Percentiles rank a stretch among this genome's conserved stretches.
Conservation (phyloP, 2,888 invertebrate species). For the Caprella mutica region DNA sequence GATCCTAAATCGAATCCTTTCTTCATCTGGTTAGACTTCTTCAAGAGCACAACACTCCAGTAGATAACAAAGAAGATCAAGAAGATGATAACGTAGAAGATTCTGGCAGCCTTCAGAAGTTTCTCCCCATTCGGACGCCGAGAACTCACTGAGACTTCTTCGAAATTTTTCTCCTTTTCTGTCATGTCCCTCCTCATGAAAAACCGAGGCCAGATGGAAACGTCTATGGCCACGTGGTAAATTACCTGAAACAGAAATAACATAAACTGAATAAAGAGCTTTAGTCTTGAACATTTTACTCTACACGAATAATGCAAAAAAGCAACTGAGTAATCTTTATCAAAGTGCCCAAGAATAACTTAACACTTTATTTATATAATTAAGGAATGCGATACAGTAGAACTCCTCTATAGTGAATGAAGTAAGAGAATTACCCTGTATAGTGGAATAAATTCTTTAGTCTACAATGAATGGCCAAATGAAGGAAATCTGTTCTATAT, state of each 20-base stretch:
- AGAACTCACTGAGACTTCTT: not conserved
- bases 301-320: too few relatives aligned
- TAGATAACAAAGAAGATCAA: slow-evolving; percentile 12
- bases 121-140: not conserved
- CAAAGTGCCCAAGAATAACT: too few relatives aligned
- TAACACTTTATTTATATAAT: too few relatives aligned
- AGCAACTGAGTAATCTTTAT: too few relatives aligned
- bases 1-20: not conserved
- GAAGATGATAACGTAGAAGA: slow-evolving; percentile 9
- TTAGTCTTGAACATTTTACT: not conserved
- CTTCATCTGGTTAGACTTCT: not conserved
- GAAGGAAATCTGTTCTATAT: too few relatives aligned
- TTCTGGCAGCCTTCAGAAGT: slow-evolving; percentile 2
- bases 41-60: slow-evolving; percentile 16
- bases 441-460: too few relatives aligned
- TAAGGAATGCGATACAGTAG: too few relatives aligned
- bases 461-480: too few relatives aligned
- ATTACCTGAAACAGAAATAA: slow-evolving; percentile 11
- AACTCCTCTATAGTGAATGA: too few relatives aligned
- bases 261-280: not conserved
- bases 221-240: slow-evolving; percentile 17
- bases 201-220: not conserved
- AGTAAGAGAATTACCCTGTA: too few relatives aligned
- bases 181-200: not conserved
- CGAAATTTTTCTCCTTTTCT: not conserved